Percentiles rank a stretch among this genome's conserved stretches.
phyloP scores from a whole-genome alignment of 2,888 invertebrate species.

The Altica lythri region DNA sequence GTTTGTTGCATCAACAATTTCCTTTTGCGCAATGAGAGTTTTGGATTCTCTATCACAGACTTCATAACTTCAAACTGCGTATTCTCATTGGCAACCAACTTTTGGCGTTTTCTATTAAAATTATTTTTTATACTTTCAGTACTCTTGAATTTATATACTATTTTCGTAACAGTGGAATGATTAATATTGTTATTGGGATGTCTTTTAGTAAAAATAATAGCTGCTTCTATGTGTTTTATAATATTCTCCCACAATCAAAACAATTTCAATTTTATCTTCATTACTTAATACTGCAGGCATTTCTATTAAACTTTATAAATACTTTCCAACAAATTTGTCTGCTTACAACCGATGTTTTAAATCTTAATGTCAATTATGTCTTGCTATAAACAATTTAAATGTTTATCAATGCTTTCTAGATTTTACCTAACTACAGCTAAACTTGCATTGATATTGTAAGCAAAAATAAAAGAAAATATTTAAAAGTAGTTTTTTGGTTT shows the following conservation, averaged over 20 bases:
- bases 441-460: not conserved
- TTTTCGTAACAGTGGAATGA: constrained; percentile 22
- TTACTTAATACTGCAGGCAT: constrained; percentile 14
- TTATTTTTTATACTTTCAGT: constrained; percentile 25
- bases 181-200: constrained; percentile 25
- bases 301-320: constrained; percentile 3
- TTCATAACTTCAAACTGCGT: constrained; percentile 4
- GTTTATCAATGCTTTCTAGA: no score
- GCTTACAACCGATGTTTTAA: no score
- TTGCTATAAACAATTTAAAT: no score
- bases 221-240: constrained; percentile 26
- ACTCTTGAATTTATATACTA: constrained; percentile 25
- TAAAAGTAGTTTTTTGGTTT: not conserved
- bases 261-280: constrained; percentile 23
- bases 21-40: constrained; percentile 19
- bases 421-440: no score
- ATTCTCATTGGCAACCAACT: constrained; percentile 19
- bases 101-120: constrained; percentile 22
- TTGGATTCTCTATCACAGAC: constrained; percentile 7
- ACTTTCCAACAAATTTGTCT: no score
- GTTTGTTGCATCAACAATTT: constrained; percentile 15
- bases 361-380: no score
- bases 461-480: not conserved
- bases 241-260: constrained; percentile 5
- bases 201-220: constrained; percentile 26